These are phyloP conservation scores for Clarias fuscus DNA, from an alignment of 2,797 vertebrate genomes.

Conservation along the genomic window DNA sequence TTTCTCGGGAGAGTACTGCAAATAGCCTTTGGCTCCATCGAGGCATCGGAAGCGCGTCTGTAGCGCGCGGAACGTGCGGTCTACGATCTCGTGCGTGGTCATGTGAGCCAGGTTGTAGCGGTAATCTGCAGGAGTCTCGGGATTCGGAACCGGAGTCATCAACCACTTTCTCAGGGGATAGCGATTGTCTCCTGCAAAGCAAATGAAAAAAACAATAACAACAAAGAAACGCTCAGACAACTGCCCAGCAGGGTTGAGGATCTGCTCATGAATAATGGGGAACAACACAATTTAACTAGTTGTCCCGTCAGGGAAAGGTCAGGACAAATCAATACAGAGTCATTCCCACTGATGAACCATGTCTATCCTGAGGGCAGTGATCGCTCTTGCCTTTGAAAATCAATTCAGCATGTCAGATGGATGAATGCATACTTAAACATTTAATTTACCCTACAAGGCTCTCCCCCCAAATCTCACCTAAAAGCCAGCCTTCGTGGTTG, in stretches of 20 bases:
- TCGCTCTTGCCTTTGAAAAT: background rate
- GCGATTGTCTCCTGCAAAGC: slow-evolving; percentile 80
- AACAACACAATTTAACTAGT: background rate
- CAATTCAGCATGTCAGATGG: background rate
- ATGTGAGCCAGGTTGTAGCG: slow-evolving; percentile 89
- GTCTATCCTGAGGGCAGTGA: background rate
- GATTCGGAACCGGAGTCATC: slow-evolving; percentile 86
- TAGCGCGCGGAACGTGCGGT: slow-evolving; percentile 86
- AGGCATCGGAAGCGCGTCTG: slow-evolving; percentile 91
- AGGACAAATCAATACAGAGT: background rate
- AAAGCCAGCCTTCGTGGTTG: slow-evolving; percentile 84
- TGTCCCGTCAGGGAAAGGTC: background rate
- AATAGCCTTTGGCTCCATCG: slow-evolving; percentile 87
- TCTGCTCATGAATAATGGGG: too few species aligned
- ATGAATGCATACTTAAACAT: background rate
- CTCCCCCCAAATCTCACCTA: slow-evolving; percentile 74
- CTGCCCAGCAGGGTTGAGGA: background rate
- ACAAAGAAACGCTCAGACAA: background rate
- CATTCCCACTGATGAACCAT: background rate
- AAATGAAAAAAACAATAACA: background rate
- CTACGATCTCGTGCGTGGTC: slow-evolving; percentile 86
- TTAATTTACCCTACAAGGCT: background rate
- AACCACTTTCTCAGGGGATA: slow-evolving; percentile 88
- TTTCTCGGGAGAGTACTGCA: slow-evolving; percentile 94
- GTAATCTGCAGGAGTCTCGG: slow-evolving; percentile 83